phyloP scores from a whole-genome alignment of 2,113 vertebrate genomes.

The Amazona guildingii region DNA sequence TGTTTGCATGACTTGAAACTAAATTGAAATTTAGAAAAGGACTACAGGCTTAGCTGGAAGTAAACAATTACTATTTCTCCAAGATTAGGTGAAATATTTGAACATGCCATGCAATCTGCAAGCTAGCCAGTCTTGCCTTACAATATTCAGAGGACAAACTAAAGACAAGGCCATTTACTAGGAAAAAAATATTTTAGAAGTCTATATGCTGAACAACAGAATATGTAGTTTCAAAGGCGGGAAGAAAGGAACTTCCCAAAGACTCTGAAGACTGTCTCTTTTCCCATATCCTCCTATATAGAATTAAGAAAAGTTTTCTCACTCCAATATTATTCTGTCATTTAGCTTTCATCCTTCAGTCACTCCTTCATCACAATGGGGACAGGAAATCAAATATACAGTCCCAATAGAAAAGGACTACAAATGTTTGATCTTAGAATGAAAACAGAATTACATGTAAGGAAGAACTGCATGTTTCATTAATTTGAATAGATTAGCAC shows the following conservation, averaged over 20 bases:
- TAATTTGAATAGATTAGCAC: background rate
- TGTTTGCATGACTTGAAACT: background rate
- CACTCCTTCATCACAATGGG: background rate
- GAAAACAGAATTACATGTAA: background rate
- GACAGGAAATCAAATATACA: background rate
- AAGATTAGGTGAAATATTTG: background rate
- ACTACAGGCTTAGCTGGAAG: background rate
- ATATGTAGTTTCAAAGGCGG: background rate
- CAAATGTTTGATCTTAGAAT: background rate
- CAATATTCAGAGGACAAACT: background rate
- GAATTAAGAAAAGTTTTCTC: background rate
- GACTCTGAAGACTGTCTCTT: background rate
- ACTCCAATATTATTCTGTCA: background rate
- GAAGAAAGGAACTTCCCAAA: background rate
- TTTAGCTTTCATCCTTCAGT: background rate
- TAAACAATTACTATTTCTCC: background rate
- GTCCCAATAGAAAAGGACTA: background rate
- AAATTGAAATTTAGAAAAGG: background rate
- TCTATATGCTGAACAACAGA: background rate
- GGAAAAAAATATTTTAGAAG: background rate
- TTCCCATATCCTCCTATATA: background rate
- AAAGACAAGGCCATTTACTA: background rate
- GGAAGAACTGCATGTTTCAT: background rate
- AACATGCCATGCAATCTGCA: background rate
- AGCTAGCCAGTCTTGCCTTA: background rate